A percentile compares a stretch with the other conserved stretches of the same genome.
phyloP scores from a whole-genome alignment of 1,140 invertebrate species.

The Tetramorium simillimum region DNA sequence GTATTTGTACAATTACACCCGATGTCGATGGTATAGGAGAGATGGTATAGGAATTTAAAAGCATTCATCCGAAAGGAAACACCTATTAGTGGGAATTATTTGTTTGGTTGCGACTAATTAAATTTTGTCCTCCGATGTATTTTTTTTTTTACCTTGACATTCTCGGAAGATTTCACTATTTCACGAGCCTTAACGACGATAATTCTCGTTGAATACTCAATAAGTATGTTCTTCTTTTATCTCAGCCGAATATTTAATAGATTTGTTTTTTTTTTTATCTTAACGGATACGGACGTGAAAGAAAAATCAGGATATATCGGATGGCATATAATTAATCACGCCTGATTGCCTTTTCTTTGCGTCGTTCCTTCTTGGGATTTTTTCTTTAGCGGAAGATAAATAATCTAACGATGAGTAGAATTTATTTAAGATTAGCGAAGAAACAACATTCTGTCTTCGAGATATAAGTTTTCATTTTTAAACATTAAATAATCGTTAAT shows the following conservation, averaged over 20 bases:
- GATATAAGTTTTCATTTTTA: conserved; percentile 9
- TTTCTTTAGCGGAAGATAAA: conserved; percentile 11
- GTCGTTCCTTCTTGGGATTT: background rate
- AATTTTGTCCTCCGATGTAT: background rate
- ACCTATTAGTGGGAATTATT: background rate
- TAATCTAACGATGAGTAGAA: conserved; percentile 16
- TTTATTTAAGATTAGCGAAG: background rate
- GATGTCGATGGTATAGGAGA: no score
- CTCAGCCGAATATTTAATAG: background rate
- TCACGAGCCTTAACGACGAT: background rate
- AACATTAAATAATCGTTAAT: conserved; percentile 10
- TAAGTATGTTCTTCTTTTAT: background rate
- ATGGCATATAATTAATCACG: conserved; percentile 36
- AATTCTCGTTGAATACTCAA: background rate
- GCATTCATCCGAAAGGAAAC: background rate
- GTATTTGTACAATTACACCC: background rate
- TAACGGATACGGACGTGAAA: background rate
- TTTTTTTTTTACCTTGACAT: conserved; percentile 28
- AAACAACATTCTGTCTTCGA: background rate
- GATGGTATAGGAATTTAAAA: background rate
- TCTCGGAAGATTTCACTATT: conserved; percentile 1
- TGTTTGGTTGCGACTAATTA: background rate
- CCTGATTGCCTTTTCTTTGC: background rate
- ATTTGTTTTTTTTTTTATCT: background rate
- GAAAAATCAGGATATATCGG: conserved; percentile 7